These are phyloP conservation scores for Pelecanoides urinatrix DNA, from an alignment of 2,113 vertebrate genomes.

Conservation along the genomic window DNA sequence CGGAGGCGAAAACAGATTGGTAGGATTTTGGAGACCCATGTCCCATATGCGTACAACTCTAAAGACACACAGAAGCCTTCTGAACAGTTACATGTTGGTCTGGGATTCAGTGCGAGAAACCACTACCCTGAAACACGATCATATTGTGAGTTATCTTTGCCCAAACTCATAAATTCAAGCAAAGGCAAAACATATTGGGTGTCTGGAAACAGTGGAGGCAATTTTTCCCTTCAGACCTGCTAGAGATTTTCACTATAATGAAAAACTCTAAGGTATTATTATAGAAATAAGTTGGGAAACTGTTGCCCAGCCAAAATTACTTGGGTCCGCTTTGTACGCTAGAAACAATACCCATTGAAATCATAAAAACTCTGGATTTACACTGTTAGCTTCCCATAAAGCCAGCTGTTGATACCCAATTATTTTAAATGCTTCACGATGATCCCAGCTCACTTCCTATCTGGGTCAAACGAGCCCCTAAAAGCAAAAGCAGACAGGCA, in stretches of 20 bases:
- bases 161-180: constrained; percentile 12
- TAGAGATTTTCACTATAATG: constrained; percentile 53
- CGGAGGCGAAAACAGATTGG: not conserved
- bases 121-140: not conserved
- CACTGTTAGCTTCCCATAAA: constrained; percentile 23
- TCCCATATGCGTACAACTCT: not conserved
- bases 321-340: constrained; percentile 3
- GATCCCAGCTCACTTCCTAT: constrained; percentile 57
- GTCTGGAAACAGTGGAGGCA: not conserved
- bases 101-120: constrained; percentile 14
- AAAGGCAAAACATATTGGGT: constrained; percentile 18
- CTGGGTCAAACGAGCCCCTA: constrained; percentile 10
- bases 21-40: not conserved
- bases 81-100: not conserved
- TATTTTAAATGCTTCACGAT: constrained; percentile 20
- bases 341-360: constrained; percentile 1
- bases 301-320: constrained; percentile 42
- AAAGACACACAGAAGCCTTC: not conserved
- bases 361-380: constrained; percentile 48
- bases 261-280: constrained; percentile 40
- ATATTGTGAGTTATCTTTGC: not conserved
- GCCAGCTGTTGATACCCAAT: constrained; percentile 54
- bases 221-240: constrained; percentile 6
- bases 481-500: constrained; percentile 16
- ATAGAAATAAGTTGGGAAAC: constrained; percentile 35